phyloP scores from a whole-genome alignment of 2,888 invertebrate genomes.

The Hemaris fuciformis region DNA sequence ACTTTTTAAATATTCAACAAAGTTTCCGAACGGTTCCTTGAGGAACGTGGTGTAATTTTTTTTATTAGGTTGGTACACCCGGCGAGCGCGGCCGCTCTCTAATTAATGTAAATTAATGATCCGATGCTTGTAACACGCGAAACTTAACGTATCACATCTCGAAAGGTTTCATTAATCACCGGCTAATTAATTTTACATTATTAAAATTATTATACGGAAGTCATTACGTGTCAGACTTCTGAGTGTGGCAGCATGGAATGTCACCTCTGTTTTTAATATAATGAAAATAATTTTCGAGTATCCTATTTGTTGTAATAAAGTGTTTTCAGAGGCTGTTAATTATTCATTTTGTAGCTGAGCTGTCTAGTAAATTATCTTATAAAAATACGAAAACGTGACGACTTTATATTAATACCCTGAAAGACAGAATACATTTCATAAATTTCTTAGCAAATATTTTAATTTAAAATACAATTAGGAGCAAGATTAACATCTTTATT shows the following conservation, averaged over 20 bases:
- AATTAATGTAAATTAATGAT: slow-evolving; percentile 10
- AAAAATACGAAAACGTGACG: too few relatives aligned
- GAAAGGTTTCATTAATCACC: not conserved
- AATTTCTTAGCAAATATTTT: not conserved
- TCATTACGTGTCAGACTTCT: not conserved
- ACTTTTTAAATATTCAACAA: not conserved
- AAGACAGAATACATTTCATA: too few relatives aligned
- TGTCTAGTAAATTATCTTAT: too few relatives aligned
- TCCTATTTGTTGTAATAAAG: too few relatives aligned
- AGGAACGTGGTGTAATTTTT: not conserved
- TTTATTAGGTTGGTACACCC: slow-evolving; percentile 3
- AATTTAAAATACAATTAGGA: not conserved
- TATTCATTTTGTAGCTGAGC: too few relatives aligned
- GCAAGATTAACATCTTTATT: not conserved
- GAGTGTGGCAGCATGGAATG: not conserved
- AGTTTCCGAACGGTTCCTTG: not conserved
- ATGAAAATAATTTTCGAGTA: too few relatives aligned
- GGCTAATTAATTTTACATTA: slow-evolving; percentile 3
- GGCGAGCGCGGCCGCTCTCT: not conserved
- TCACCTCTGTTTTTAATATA: too few relatives aligned
- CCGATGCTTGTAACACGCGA: slow-evolving; percentile 5
- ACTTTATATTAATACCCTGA: too few relatives aligned
- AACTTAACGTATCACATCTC: slow-evolving; percentile 10
- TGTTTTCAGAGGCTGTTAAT: too few relatives aligned
- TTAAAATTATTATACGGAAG: not conserved